Evolutionary conservation across 2,113 vertebrate genomes (phyloP).

Genomic region (Puffinus mauretanicus): DNA sequence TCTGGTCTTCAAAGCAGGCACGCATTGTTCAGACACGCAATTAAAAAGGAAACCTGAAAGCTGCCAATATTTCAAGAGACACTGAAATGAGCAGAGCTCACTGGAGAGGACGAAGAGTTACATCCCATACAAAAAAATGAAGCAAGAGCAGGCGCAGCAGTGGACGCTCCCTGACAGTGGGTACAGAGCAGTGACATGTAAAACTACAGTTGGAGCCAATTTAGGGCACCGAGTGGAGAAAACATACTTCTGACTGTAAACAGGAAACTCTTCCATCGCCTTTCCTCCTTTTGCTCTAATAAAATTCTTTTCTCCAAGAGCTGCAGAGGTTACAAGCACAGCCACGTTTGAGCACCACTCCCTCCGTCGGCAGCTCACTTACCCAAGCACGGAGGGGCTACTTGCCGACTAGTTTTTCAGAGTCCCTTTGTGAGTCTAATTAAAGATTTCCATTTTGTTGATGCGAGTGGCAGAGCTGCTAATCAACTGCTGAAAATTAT

Average conservation of each 20-base stretch:
- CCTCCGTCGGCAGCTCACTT: background rate
- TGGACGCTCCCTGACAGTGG: background rate
- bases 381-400: background rate
- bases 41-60: background rate
- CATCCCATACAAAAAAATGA: background rate
- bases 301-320: background rate
- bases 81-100: background rate
- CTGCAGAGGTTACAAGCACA: background rate
- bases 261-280: background rate
- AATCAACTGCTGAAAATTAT: conserved; percentile 12
- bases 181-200: background rate
- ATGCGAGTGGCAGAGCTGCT: background rate
- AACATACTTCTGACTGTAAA: background rate
- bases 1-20: background rate
- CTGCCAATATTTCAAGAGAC: background rate
- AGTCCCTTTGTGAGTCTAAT: background rate
- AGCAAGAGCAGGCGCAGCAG: background rate
- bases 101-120: background rate
- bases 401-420: background rate
- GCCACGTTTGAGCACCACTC: background rate
- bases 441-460: background rate
- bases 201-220: background rate
- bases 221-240: background rate
- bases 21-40: fast-evolving
- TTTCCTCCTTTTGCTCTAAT: background rate